Percentiles rank a stretch among this genome's conserved stretches.
These are phyloP conservation scores for Herpailurus yagouaroundi DNA, from an alignment of 2,113 vertebrate genomes.

Conservation along the genomic window DNA sequence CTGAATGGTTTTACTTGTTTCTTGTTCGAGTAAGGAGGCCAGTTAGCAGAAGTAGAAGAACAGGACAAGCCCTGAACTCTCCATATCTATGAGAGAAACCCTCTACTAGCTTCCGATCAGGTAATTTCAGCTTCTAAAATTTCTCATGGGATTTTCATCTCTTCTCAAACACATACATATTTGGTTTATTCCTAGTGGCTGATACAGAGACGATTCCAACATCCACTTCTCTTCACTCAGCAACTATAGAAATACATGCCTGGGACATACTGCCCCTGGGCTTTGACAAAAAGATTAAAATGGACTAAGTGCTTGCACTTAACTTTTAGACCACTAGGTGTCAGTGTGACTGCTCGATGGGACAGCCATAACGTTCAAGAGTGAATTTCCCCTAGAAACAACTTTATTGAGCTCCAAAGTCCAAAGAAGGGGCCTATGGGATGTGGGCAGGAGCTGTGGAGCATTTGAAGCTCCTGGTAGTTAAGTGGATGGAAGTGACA, in stretches of 20 bases:
- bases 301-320: neutral
- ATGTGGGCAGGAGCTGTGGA: neutral
- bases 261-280: too few relatives aligned
- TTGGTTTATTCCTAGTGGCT: neutral
- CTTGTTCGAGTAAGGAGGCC: neutral
- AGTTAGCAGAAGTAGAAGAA: neutral
- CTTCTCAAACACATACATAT: neutral
- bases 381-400: neutral
- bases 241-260: neutral
- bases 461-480: neutral
- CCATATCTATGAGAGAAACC: neutral
- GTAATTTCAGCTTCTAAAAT: neutral
- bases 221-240: neutral
- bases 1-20: neutral
- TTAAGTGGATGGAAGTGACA: neutral
- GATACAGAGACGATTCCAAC: neutral
- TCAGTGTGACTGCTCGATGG: constrained; percentile 13
- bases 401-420: rapidly evolving
- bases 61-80: neutral
- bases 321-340: constrained; percentile 60
- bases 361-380: rapidly evolving
- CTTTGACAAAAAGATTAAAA: neutral
- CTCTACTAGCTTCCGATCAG: neutral
- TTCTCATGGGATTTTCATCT: neutral
- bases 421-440: neutral